Conservation (phyloP, 2,888 invertebrate species). For the Tubiluchus corallicola region DNA sequence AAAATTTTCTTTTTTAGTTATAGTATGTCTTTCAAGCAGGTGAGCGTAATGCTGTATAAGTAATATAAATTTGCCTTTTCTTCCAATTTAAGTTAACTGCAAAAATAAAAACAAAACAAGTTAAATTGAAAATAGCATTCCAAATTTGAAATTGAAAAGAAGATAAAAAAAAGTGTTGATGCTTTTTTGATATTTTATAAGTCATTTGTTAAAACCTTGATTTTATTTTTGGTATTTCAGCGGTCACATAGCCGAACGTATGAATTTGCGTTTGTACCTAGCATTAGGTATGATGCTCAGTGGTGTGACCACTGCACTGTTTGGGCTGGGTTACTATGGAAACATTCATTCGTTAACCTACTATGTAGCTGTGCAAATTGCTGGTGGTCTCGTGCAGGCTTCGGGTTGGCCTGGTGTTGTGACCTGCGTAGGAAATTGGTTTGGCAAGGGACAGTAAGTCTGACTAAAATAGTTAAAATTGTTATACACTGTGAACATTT, state of each 20-base stretch:
- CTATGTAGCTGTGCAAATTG: slow-evolving; percentile 67
- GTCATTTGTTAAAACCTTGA: too few relatives aligned
- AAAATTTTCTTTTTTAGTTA: too few relatives aligned
- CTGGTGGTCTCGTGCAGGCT: slow-evolving; percentile 64
- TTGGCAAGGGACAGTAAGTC: slow-evolving; percentile 55
- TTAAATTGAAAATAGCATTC: too few relatives aligned
- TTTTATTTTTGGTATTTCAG: slow-evolving; percentile 24
- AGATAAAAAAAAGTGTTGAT: too few relatives aligned
- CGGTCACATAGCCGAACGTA: slow-evolving; percentile 79
- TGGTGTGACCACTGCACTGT: slow-evolving; percentile 63
- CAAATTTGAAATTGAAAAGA: too few relatives aligned
- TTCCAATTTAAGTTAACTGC: too few relatives aligned
- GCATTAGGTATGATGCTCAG: slow-evolving; percentile 72
- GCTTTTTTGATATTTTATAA: slow-evolving; percentile 8
- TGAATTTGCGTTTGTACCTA: slow-evolving; percentile 76
- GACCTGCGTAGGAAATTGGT: slow-evolving; percentile 85
- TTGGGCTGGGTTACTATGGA: slow-evolving; percentile 65
- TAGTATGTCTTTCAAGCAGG: too few relatives aligned
- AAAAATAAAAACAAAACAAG: too few relatives aligned
- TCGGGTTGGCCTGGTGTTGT: slow-evolving; percentile 96
- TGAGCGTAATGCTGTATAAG: too few relatives aligned
- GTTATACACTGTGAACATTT: too few relatives aligned
- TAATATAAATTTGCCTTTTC: too few relatives aligned
- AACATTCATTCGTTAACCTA: slow-evolving; percentile 61
- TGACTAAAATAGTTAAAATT: too few relatives aligned